Evolutionary conservation across 2,113 vertebrate species (phyloP).

Genomic region (Struthidea cinerea): DNA sequence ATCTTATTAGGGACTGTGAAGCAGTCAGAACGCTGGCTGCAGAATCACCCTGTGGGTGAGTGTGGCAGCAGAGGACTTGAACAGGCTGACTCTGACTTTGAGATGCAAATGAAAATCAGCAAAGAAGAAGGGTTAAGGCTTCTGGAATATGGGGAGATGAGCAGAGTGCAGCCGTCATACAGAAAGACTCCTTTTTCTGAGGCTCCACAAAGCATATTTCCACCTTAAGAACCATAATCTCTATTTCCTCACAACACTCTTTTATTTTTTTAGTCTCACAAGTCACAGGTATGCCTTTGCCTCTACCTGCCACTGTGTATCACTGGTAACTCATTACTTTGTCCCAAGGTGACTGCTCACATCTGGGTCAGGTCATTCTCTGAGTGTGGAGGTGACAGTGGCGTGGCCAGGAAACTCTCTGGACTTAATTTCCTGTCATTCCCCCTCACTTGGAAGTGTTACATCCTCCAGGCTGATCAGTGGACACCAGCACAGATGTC

Average conservation of each 20-base stretch:
- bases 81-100: background rate
- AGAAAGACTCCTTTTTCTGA: background rate
- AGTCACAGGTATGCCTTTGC: background rate
- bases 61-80: background rate
- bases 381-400: background rate
- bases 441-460: background rate
- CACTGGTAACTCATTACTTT: background rate
- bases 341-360: background rate
- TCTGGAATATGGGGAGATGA: background rate
- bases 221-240: background rate
- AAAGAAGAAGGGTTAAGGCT: background rate
- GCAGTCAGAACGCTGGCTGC: background rate
- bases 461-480: background rate
- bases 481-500: background rate
- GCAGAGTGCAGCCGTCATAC: background rate
- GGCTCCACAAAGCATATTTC: background rate
- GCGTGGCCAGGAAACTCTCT: background rate
- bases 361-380: background rate
- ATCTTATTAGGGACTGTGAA: background rate
- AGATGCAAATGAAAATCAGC: background rate
- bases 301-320: background rate
- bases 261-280: background rate
- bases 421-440: slow-evolving; percentile 20
- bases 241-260: background rate
- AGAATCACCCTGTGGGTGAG: background rate